Conservation (phyloP, 1,140 invertebrate genomes). For the Zaprionus tsacasi region DNA sequence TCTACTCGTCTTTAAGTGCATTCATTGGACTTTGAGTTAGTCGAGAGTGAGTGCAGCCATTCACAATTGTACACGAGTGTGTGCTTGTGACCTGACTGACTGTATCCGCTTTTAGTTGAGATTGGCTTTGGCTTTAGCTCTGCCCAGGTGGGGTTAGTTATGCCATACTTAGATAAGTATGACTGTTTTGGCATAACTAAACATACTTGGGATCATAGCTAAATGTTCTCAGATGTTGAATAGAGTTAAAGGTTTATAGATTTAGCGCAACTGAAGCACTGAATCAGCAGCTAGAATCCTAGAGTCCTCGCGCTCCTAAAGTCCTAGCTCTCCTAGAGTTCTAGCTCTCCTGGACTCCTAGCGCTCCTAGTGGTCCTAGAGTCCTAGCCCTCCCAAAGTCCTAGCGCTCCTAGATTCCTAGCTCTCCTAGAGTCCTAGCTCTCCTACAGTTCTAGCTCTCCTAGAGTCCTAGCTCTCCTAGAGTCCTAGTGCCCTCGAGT, state of each 20-base stretch:
- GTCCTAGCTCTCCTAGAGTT: too few species aligned
- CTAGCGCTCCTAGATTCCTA: too few species aligned
- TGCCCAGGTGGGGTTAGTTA: neutral
- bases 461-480: too few species aligned
- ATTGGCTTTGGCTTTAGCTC: neutral
- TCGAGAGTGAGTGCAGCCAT: constrained; percentile 5
- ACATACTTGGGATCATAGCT: neutral
- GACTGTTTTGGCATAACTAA: too few species aligned
- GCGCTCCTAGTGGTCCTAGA: too few species aligned
- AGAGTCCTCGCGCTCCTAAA: neutral
- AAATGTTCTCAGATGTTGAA: neutral
- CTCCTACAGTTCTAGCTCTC: too few species aligned
- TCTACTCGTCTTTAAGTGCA: constrained; percentile 18
- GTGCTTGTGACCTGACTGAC: neutral
- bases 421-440: too few species aligned
- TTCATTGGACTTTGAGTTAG: constrained; percentile 23
- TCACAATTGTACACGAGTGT: neutral
- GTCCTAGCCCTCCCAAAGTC: too few species aligned
- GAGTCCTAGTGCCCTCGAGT: neutral
- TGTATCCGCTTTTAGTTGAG: neutral
- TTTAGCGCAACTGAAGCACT: neutral
- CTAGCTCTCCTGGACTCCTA: too few species aligned
- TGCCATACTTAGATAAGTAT: neutral
- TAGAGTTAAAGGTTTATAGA: neutral
- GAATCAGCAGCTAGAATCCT: neutral